phyloP scores from a whole-genome alignment of 2,888 invertebrate species.

The Platycheirus albimanus region DNA sequence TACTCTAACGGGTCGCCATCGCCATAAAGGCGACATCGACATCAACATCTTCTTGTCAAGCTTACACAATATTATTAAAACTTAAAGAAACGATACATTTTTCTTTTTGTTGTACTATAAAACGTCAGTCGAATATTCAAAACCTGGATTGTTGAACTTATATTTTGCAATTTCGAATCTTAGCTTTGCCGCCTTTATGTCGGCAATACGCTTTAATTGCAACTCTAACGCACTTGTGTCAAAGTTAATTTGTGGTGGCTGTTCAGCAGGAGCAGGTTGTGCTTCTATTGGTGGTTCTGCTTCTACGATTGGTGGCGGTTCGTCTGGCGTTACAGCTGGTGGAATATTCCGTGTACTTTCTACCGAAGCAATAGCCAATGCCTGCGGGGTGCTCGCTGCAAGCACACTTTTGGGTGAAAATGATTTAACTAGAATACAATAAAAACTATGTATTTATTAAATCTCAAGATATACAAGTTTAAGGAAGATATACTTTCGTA shows the following conservation, averaged over 20 bases:
- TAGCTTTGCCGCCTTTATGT: slow-evolving; percentile 81
- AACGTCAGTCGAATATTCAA: slow-evolving; percentile 79
- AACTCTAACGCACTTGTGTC: slow-evolving; percentile 79
- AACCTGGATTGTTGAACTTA: slow-evolving; percentile 82
- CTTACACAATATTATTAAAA: slow-evolving; percentile 30
- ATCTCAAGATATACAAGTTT: neutral
- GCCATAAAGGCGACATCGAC: too few species aligned
- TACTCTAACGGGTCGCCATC: slow-evolving; percentile 47
- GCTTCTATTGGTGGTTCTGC: slow-evolving; percentile 23
- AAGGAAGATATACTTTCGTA: slow-evolving; percentile 41
- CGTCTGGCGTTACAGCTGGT: slow-evolving; percentile 51
- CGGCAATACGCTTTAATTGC: slow-evolving; percentile 81
- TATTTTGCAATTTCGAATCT: slow-evolving; percentile 82
- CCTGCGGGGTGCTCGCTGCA: neutral
- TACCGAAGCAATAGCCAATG: slow-evolving; percentile 25
- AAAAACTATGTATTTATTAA: neutral
- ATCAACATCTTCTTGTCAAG: slow-evolving; percentile 9
- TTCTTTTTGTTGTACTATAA: slow-evolving; percentile 75
- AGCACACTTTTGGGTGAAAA: slow-evolving; percentile 23
- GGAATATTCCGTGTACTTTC: slow-evolving; percentile 16
- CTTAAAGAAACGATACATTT: slow-evolving; percentile 24
- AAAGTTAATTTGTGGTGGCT: slow-evolving; percentile 67
- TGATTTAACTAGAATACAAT: slow-evolving; percentile 30
- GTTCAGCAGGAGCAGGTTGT: neutral
- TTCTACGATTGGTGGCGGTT: slow-evolving; percentile 42